Base-by-base conservation (phyloP, 2,888 invertebrate genomes). In the Mechanitis mazaeus region DNA sequence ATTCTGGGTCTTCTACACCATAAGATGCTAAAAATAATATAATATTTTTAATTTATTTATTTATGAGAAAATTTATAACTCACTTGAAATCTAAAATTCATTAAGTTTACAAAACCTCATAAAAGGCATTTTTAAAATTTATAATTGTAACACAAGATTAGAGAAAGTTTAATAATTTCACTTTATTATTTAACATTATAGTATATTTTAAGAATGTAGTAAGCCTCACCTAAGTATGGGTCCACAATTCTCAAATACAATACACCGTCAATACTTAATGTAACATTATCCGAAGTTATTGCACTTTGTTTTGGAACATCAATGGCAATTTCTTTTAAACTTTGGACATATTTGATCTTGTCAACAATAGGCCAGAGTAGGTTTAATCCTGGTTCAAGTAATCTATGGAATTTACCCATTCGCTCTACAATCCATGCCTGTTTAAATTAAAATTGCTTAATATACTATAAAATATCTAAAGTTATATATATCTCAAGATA, bases 301-400 rank as follows among this genome's bases (percentile, higher is more conserved):
- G 99, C 99, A 83, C 97, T 97, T 85, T 99, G 99, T 81, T 99
- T 96, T 0, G 99, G 99, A 60, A 99, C 97, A 90, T 99, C 99
- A 74, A 99, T 99, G 0, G 99, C 98, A 72, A 99, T 97, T 95
- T 99, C 99, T 83, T 99, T 99, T 50, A 99, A 86, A 84, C 97
- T 97, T 85, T 99, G 99, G 12, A 99, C 98, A 91, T 99, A 99
- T 87, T 95, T 97, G 33, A 99, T 94, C 80, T 92, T 93, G 82
- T 99, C 99, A 55, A 98, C 90, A 63, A 99, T 85, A 0, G 99
- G 99, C 75, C 98, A 92, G 12, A 99, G 86, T 58, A 99, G 78
- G 81, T 99, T 99, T 46, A 99, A 86, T 1, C 99, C 99, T 11
- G 99, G 99, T 60, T 98, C 96, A 60, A 99, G 88, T 72, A 98